Evolutionary conservation across 1,140 invertebrate genomes (phyloP), one percentile per base, ranked within the genome.

Genomic region (Zaprionus davidi): DNA sequence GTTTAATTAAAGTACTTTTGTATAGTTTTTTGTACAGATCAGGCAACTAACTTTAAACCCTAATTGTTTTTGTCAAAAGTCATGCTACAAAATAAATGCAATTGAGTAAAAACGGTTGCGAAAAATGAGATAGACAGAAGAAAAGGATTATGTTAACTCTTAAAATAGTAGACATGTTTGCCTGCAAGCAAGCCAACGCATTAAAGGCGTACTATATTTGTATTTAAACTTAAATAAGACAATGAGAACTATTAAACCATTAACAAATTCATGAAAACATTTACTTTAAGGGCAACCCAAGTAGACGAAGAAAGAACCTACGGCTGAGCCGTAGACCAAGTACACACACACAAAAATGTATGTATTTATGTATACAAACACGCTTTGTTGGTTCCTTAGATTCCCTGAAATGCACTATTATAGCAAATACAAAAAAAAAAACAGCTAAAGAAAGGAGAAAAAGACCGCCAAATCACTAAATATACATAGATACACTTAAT

Each of bases 401-500:
- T 74, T 38, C 34, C 15, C 36, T n/a, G n/a, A 17, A 46, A 46
- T 46, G n/a, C 41, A 17, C 41, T 17, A 46, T 17, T 17, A 17
- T 46, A 17, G 7, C n/a, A 46, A 46, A 74, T 36, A 55, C 49
- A 62, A 56, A 62, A 56, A 46, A 36, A 46, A 49, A 20, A 38
- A 68, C 9, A 11, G 20, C 51, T 26, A 31, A 7, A 15, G 34
- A n/a, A n/a, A 65, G 46, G 46, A 34, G 34, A 36, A 66, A 60
- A 26, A 71, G 46, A 67, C 63, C 69, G 80, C 80, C 80, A 82
- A 82, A 82, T 79, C 66, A 78, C 66, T 79, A 60, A 67, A 70
- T 71, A 78, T 73, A 74, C 44, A 70, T 69, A 24, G 13, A 28
- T 26, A 46, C n/a, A 57, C n/a, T 41, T 36, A 62, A 26, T 26